These are phyloP conservation scores for Allygus modestus DNA, from an alignment of 2,888 invertebrate genomes.

Conservation along the genomic window DNA sequence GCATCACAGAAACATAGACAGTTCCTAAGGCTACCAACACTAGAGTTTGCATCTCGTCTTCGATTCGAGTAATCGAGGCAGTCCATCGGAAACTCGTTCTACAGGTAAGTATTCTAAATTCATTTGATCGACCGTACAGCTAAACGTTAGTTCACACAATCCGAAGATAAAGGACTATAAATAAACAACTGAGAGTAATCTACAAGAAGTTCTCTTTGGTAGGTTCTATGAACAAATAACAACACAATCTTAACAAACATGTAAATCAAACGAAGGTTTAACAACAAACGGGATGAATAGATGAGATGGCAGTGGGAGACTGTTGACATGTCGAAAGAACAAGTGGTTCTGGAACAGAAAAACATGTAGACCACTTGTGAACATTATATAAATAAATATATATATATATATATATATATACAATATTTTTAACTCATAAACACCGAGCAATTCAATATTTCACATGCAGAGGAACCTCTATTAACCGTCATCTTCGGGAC, in stretches of 20 bases:
- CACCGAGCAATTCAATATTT: no score
- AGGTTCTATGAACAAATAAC: slow-evolving; percentile 43
- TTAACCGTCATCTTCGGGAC: no score
- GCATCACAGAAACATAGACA: slow-evolving; percentile 25
- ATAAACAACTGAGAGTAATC: slow-evolving; percentile 31
- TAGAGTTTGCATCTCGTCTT: background rate
- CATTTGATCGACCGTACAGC: background rate
- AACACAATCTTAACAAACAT: slow-evolving; percentile 52
- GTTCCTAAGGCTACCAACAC: slow-evolving; percentile 33
- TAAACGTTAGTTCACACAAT: slow-evolving; percentile 54
- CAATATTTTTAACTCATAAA: no score
- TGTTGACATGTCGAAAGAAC: slow-evolving; percentile 21
- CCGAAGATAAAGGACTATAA: slow-evolving; percentile 26
- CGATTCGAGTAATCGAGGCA: slow-evolving; percentile 38
- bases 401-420: no score
- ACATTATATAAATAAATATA: no score
- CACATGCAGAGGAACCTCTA: no score
- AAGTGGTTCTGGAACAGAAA: slow-evolving; percentile 52
- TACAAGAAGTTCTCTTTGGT: slow-evolving; percentile 51
- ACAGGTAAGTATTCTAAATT: slow-evolving; percentile 29
- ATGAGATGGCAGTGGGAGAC: slow-evolving; percentile 62
- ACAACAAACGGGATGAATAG: slow-evolving; percentile 56
- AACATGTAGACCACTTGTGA: no score
- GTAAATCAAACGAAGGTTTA: slow-evolving; percentile 57
- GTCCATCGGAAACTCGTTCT: slow-evolving; percentile 7